phyloP scores from a whole-genome alignment of 2,888 invertebrate genomes.

The Mesorhabditis sp. region DNA sequence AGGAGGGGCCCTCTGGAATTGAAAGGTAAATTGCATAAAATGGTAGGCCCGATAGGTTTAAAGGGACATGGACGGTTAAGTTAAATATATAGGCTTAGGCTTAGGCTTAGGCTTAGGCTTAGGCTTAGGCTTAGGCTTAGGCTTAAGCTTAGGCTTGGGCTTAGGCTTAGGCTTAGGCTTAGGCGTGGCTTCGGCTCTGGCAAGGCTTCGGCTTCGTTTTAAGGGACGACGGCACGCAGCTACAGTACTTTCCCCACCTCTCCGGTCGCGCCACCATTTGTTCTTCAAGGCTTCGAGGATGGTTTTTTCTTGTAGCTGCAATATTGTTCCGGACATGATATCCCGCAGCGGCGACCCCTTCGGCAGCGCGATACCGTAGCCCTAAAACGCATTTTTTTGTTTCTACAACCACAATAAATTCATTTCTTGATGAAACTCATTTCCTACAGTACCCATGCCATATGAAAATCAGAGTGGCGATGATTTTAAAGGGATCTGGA shows the following conservation, averaged over 20 bases:
- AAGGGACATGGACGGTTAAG: too few relatives aligned
- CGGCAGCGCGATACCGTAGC: constrained; percentile 58
- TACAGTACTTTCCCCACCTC: constrained; percentile 22
- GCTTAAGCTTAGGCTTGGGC: too few relatives aligned
- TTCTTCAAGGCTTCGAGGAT: constrained; percentile 55
- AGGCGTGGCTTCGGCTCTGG: too few relatives aligned
- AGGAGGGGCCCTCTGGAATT: constrained; percentile 34
- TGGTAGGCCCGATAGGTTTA: background rate
- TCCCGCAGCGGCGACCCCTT: constrained; percentile 54
- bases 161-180: too few relatives aligned
- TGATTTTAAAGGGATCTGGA: background rate
- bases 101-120: too few relatives aligned
- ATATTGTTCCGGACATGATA: constrained; percentile 56
- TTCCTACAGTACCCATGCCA: too few relatives aligned
- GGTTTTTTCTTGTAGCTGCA: constrained; percentile 53
- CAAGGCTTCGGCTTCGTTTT: too few relatives aligned
- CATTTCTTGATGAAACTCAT: background rate
- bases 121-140: too few relatives aligned
- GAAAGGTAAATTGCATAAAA: background rate
- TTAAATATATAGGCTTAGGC: too few relatives aligned
- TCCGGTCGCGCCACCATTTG: constrained; percentile 53
- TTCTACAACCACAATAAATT: background rate
- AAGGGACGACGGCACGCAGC: background rate
- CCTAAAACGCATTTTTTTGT: constrained; percentile 31
- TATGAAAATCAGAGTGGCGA: too few relatives aligned